Conservation (phyloP, 2,888 invertebrate genomes). For the Herminia tarsipennalis region DNA sequence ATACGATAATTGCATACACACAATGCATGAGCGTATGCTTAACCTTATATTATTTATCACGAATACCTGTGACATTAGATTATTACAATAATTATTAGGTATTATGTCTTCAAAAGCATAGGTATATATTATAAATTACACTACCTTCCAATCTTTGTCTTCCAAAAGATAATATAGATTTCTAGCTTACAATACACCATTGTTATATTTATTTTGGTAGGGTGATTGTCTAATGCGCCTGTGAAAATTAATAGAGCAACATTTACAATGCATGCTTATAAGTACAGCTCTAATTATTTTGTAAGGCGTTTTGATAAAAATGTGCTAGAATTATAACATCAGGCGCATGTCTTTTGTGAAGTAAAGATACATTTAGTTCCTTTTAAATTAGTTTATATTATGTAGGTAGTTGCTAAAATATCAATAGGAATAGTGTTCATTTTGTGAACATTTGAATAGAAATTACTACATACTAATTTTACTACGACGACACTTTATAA, state of each 20-base stretch:
- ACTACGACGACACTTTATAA: too few relatives aligned
- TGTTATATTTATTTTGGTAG: too few relatives aligned
- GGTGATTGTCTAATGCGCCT: too few relatives aligned
- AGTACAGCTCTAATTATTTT: not conserved
- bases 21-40: not conserved
- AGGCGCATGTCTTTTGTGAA: slow-evolving; percentile 1
- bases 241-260: not conserved
- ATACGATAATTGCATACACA: not conserved
- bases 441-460: too few relatives aligned
- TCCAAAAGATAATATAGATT: not conserved
- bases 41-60: not conserved
- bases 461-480: too few relatives aligned
- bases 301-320: not conserved
- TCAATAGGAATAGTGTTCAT: too few relatives aligned
- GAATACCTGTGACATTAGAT: not conserved
- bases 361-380: not conserved
- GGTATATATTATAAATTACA: too few relatives aligned
- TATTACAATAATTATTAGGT: not conserved
- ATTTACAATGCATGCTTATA: not conserved
- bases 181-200: not conserved
- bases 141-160: too few relatives aligned
- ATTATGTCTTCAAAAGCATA: not conserved
- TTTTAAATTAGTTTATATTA: slow-evolving; percentile 5
- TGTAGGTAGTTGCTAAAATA: too few relatives aligned
- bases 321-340: slow-evolving; percentile 1